These are phyloP conservation scores for Microchrysa polita DNA, from an alignment of 2,888 invertebrate species.

Conservation along the genomic window DNA sequence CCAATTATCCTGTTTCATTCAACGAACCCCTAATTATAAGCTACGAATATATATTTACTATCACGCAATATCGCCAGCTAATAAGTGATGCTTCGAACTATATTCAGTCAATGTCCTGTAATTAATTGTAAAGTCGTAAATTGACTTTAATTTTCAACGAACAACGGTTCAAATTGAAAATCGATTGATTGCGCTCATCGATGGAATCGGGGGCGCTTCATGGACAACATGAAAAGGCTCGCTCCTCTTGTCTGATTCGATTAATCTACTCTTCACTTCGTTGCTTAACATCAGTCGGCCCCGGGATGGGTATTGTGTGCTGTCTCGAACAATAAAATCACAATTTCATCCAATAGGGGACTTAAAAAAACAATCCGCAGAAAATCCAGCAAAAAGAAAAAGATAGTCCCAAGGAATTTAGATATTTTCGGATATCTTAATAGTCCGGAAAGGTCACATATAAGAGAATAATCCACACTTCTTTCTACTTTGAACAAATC, in stretches of 20 bases:
- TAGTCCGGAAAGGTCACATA: constrained; percentile 31
- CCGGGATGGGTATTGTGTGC: too few species aligned
- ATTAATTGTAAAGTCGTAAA: not conserved
- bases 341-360: constrained; percentile 11
- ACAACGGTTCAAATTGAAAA: not conserved
- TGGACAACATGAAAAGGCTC: not conserved
- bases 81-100: not conserved
- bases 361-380: not conserved
- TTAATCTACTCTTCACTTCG: not conserved
- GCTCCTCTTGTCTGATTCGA: not conserved
- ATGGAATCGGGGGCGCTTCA: not conserved
- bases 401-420: constrained; percentile 4
- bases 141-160: not conserved
- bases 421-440: constrained; percentile 20
- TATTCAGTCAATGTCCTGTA: not conserved
- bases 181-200: not conserved
- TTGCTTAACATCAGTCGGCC: not conserved
- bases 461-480: constrained; percentile 7
- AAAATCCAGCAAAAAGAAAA: not conserved
- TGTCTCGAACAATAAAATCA: not conserved
- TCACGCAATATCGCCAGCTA: not conserved
- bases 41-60: too few species aligned
- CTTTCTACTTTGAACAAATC: constrained; percentile 11
- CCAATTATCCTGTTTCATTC: too few species aligned
- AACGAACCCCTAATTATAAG: too few species aligned